Evolutionary conservation across 2,113 vertebrate genomes (phyloP).

Genomic region (Aphyosemion australe): DNA sequence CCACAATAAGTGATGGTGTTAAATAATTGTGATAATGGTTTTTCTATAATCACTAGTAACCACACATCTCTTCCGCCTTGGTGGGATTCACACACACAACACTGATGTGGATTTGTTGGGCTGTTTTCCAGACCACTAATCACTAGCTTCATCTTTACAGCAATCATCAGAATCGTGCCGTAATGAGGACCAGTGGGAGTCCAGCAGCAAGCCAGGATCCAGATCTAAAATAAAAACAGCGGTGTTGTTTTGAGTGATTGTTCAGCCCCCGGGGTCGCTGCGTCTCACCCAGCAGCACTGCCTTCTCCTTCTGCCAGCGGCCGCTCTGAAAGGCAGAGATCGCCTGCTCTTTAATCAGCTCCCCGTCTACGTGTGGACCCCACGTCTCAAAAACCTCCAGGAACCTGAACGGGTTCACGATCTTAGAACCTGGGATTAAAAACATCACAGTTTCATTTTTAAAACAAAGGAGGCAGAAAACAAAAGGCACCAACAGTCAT

Average conservation of each 20-base stretch:
- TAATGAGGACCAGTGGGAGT: slow-evolving; percentile 7
- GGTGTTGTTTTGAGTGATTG: neutral
- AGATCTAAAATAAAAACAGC: neutral
- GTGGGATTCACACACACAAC: no score
- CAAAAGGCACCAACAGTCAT: neutral
- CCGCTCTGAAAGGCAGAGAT: slow-evolving; percentile 75
- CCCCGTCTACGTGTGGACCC: slow-evolving; percentile 76
- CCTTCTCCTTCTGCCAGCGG: slow-evolving; percentile 80
- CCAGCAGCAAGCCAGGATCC: neutral
- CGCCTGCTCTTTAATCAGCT: slow-evolving; percentile 77
- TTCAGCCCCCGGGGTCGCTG: neutral
- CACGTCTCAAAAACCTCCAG: slow-evolving; percentile 81
- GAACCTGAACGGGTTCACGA: slow-evolving; percentile 78
- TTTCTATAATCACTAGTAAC: no score
- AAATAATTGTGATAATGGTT: no score
- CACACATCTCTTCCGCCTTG: no score
- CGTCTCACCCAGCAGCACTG: slow-evolving; percentile 72
- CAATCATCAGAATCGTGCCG: neutral
- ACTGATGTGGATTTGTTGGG: no score
- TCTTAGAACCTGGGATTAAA: slow-evolving; percentile 69
- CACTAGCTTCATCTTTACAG: slow-evolving; percentile 8
- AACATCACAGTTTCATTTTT: neutral
- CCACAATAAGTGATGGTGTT: no score
- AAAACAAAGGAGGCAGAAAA: neutral
- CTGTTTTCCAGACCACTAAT: neutral